Percentiles rank a stretch among this genome's conserved stretches.
phyloP scores from a whole-genome alignment of 2,888 invertebrate species.

The Luperina nickerlii region DNA sequence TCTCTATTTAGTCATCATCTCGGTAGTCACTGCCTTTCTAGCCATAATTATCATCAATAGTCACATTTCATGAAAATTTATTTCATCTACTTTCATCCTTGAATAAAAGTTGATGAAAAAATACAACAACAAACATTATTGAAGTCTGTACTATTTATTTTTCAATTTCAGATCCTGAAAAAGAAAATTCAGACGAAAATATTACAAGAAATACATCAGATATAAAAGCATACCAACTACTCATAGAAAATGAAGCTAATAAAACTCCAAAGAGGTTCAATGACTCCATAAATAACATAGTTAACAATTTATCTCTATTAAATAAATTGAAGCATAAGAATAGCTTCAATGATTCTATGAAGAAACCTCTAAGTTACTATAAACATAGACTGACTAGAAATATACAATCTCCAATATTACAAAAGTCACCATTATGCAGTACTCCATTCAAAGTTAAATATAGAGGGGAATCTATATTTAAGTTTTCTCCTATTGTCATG shows the following conservation, averaged over 20 bases:
- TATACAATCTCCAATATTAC: slow-evolving; percentile 69
- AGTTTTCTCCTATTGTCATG: slow-evolving; percentile 81
- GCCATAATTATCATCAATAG: background rate
- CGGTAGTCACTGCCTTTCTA: background rate
- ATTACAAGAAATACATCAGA: slow-evolving; percentile 74
- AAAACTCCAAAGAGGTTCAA: slow-evolving; percentile 69
- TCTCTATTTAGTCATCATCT: background rate
- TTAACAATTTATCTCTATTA: slow-evolving; percentile 76
- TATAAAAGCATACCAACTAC: slow-evolving; percentile 77
- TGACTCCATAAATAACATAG: slow-evolving; percentile 82
- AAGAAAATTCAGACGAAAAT: slow-evolving; percentile 78
- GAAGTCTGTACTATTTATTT: background rate
- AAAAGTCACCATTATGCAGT: slow-evolving; percentile 82
- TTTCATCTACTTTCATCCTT: background rate
- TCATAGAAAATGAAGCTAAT: slow-evolving; percentile 77
- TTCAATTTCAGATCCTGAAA: slow-evolving; percentile 80
- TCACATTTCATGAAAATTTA: background rate
- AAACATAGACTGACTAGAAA: slow-evolving; percentile 72
- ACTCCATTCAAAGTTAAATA: slow-evolving; percentile 84
- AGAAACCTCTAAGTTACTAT: slow-evolving; percentile 51
- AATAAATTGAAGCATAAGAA: slow-evolving; percentile 69
- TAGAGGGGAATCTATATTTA: slow-evolving; percentile 83
- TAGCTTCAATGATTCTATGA: slow-evolving; percentile 65
- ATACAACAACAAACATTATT: background rate
- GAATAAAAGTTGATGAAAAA: too few relatives aligned